A percentile compares a stretch with the other conserved stretches of the same genome.
phyloP scores from a whole-genome alignment of 2,113 vertebrate species.

The Mesitornis unicolor region DNA sequence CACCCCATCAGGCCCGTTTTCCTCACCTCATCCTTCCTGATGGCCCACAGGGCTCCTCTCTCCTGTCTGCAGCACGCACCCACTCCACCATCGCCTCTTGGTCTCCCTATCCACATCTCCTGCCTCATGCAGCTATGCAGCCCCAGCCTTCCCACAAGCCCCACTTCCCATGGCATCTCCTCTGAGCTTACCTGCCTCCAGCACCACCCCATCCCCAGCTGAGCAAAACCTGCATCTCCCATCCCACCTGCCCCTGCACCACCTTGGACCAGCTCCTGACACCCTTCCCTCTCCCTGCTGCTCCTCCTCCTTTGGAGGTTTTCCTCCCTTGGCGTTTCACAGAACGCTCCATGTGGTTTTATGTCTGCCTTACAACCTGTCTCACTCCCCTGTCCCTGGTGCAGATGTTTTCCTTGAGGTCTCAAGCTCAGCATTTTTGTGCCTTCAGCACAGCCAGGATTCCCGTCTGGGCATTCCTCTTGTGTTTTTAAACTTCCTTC shows the following conservation, averaged over 20 bases:
- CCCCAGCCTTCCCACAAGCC: not conserved
- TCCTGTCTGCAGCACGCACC: not conserved
- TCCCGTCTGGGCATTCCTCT: not conserved
- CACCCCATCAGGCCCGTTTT: not conserved
- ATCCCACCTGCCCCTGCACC: not conserved
- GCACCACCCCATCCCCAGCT: not conserved
- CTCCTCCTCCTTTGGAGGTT: not conserved
- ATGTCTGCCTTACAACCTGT: fast-evolving
- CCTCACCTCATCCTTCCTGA: not conserved
- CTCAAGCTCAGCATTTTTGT: not conserved
- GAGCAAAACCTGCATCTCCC: not conserved
- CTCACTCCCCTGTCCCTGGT: not conserved
- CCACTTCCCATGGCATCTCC: fast-evolving
- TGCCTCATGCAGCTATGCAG: not conserved
- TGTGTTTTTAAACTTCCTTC: not conserved
- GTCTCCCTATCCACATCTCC: not conserved
- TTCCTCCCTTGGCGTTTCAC: not conserved
- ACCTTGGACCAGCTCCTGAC: not conserved
- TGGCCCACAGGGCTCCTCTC: not conserved
- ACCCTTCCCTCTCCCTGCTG: not conserved
- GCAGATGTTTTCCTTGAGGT: fast-evolving
- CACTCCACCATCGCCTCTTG: not conserved
- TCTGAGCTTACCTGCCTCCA: not conserved
- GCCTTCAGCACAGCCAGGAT: not conserved
- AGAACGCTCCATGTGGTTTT: not conserved